Percentiles rank a stretch among this genome's conserved stretches.
These are phyloP conservation scores for Spongia lamella DNA, from an alignment of 37 sponge, comb jelly and placozoan species.

Conservation along the genomic window DNA sequence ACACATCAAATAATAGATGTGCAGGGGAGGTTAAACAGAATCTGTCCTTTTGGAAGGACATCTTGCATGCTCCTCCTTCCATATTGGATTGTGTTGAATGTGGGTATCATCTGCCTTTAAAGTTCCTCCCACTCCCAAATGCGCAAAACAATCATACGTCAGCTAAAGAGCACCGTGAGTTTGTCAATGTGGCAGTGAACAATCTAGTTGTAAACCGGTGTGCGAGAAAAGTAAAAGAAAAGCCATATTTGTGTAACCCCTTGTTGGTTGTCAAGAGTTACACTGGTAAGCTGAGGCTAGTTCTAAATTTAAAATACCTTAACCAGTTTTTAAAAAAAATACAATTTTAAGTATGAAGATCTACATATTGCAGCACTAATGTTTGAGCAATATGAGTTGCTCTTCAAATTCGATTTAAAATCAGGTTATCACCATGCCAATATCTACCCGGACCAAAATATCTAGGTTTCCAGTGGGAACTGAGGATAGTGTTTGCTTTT, in stretches of 20 bases:
- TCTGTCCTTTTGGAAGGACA: constrained; percentile 12
- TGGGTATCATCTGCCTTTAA: constrained; percentile 20
- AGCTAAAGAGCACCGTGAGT: constrained; percentile 8
- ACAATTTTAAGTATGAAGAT: constrained; percentile 42
- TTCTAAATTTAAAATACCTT: constrained; percentile 25
- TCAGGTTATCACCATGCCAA: constrained; percentile 28
- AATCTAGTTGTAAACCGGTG: constrained; percentile 7
- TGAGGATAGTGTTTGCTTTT: too few relatives aligned
- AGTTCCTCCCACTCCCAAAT: neutral
- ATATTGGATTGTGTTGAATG: neutral
- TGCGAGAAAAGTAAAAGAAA: neutral
- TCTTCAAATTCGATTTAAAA: constrained; percentile 23
- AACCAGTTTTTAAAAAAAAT: constrained; percentile 5
- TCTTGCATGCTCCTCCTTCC: neutral
- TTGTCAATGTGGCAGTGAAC: constrained; percentile 6
- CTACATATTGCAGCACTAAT: constrained; percentile 6
- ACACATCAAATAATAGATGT: too few relatives aligned
- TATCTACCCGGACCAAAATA: constrained; percentile 14
- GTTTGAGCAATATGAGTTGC: constrained; percentile 13
- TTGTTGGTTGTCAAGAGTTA: constrained; percentile 9
- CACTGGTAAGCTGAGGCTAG: constrained; percentile 13
- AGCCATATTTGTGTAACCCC: constrained; percentile 26
- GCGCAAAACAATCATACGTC: constrained; percentile 2
- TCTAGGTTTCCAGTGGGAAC: constrained; percentile 24
- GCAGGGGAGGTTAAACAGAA: neutral